Evolutionary conservation across 2,888 invertebrate species (phyloP).

Genomic region (Drosophila neonasuta): DNA sequence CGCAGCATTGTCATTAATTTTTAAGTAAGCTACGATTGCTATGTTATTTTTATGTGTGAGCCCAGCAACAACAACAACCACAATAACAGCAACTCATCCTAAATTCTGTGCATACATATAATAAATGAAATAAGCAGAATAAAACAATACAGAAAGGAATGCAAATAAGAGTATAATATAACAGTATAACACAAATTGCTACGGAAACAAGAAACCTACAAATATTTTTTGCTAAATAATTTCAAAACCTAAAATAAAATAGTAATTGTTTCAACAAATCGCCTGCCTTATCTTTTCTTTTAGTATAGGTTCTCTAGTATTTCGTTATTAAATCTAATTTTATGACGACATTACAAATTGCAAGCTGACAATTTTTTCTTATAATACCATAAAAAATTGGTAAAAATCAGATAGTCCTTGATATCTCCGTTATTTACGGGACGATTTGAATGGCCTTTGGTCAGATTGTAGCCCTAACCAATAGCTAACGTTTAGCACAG

Average conservation of each 20-base stretch:
- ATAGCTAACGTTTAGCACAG: background rate
- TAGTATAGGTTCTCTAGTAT: no score
- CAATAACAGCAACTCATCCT: slow-evolving; percentile 39
- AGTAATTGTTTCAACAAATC: slow-evolving; percentile 70
- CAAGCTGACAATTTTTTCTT: no score
- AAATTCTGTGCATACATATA: slow-evolving; percentile 30
- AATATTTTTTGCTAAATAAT: slow-evolving; percentile 71
- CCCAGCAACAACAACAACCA: slow-evolving; percentile 31
- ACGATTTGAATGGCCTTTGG: slow-evolving; percentile 1
- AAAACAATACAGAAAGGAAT: slow-evolving; percentile 4
- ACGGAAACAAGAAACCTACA: slow-evolving; percentile 28
- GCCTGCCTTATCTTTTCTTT: background rate
- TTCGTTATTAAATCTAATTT: background rate
- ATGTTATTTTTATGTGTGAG: slow-evolving; percentile 66
- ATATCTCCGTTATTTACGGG: slow-evolving; percentile 3
- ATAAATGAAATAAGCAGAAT: slow-evolving; percentile 5
- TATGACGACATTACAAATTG: no score
- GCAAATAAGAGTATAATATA: slow-evolving; percentile 14
- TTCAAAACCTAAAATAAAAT: slow-evolving; percentile 64
- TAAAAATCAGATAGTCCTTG: background rate
- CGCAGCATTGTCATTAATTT: slow-evolving; percentile 73
- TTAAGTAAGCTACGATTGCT: slow-evolving; percentile 53
- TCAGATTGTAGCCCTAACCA: background rate
- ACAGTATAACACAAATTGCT: slow-evolving; percentile 42
- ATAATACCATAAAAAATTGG: background rate